phyloP scores from a whole-genome alignment of 2,797 vertebrate genomes.

The Thaleichthys pacificus region DNA sequence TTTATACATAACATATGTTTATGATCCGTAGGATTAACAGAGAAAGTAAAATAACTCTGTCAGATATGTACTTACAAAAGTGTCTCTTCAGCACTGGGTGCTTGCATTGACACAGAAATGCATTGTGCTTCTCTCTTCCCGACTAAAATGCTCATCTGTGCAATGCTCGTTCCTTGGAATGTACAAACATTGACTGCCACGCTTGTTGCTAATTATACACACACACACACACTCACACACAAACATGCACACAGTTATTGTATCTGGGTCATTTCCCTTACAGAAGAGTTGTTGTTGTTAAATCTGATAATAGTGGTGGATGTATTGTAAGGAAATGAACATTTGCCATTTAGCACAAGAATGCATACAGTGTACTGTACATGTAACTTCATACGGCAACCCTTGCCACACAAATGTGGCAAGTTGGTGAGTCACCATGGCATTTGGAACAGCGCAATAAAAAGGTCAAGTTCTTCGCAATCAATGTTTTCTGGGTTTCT shows the following conservation, averaged over 20 bases:
- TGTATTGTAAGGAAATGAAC: conserved; percentile 21
- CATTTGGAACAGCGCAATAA: too few relatives aligned
- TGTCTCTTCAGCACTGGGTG: conserved; percentile 20
- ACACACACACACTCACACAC: conserved; percentile 3
- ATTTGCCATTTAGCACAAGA: not conserved
- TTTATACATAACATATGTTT: too few relatives aligned
- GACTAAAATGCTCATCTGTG: conserved; percentile 59
- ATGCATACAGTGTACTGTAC: not conserved
- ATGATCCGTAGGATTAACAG: too few relatives aligned
- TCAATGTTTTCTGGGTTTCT: too few relatives aligned
- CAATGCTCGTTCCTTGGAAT: conserved; percentile 38
- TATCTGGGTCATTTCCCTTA: conserved; percentile 9
- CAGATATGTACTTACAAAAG: not conserved
- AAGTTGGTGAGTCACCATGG: not conserved
- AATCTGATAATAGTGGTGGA: conserved; percentile 35
- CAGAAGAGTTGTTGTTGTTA: not conserved
- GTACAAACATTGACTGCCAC: conserved; percentile 41
- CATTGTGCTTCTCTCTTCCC: conserved; percentile 41
- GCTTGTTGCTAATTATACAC: conserved; percentile 35
- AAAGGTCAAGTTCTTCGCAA: too few relatives aligned
- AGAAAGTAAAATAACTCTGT: not conserved
- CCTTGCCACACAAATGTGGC: not conserved
- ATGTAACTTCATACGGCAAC: too few relatives aligned
- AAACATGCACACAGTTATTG: conserved; percentile 13
- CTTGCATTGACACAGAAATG: conserved; percentile 42